These are phyloP conservation scores for Paedocypris micromegethes DNA, from an alignment of 2,797 vertebrate species.

Conservation along the genomic window DNA sequence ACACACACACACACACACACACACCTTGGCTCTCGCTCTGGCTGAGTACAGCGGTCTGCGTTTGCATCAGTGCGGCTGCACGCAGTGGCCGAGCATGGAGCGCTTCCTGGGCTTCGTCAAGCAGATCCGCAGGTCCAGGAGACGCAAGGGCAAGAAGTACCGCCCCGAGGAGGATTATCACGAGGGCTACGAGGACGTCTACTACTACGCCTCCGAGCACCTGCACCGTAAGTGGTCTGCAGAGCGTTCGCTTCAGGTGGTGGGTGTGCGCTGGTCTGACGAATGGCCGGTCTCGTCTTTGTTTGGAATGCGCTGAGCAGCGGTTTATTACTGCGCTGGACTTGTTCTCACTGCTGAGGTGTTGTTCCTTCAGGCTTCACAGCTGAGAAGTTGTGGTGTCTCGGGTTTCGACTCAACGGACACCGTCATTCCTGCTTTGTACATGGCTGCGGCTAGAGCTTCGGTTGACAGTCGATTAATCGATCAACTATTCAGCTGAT, in stretches of 20 bases:
- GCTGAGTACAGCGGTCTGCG: conserved; percentile 22
- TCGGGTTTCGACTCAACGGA: no score
- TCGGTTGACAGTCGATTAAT: no score
- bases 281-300: not conserved
- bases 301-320: no score
- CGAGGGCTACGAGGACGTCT: conserved; percentile 97
- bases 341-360: no score
- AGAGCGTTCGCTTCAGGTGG: not conserved
- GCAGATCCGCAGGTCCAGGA: conserved; percentile 83
- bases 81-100: conserved; percentile 72
- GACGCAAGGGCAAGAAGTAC: conserved; percentile 93
- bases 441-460: no score
- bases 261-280: conserved; percentile 18
- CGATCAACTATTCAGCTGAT: no score
- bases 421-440: no score
- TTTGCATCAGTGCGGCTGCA: conserved; percentile 27
- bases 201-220: conserved; percentile 91
- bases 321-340: no score
- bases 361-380: no score
- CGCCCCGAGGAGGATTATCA: conserved; percentile 96
- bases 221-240: conserved; percentile 78
- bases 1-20: conserved; percentile 38
- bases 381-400: no score
- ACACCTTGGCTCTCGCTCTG: conserved; percentile 5
- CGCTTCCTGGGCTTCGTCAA: conserved; percentile 90